These are phyloP conservation scores for Pristionchus entomophagus DNA, from an alignment of 2,888 invertebrate genomes.

Conservation along the genomic window DNA sequence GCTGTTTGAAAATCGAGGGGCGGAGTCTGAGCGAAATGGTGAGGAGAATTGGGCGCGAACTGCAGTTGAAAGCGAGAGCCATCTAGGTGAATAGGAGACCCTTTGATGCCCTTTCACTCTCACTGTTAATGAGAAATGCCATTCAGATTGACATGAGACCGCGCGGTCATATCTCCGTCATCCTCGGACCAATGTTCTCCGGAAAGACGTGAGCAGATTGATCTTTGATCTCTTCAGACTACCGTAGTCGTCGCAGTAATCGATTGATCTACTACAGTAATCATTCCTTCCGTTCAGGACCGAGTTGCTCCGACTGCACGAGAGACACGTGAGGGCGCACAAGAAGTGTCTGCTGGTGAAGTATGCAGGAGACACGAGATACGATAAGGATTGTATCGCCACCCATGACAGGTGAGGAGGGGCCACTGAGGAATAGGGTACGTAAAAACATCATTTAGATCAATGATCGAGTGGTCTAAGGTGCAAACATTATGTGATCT, in stretches of 20 bases:
- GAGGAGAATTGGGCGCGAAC: background rate
- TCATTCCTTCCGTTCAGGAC: slow-evolving; percentile 67
- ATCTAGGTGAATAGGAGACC: too few relatives aligned
- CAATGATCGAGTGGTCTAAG: too few relatives aligned
- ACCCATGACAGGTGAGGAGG: slow-evolving; percentile 46
- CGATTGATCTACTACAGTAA: background rate
- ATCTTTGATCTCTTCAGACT: background rate
- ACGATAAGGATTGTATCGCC: slow-evolving; percentile 47
- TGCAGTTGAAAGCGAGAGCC: background rate
- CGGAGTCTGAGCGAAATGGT: slow-evolving; percentile 8
- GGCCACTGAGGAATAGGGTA: too few relatives aligned
- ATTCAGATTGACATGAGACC: slow-evolving; percentile 6
- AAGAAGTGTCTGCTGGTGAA: slow-evolving; percentile 70
- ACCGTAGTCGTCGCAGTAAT: background rate
- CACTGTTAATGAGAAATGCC: background rate
- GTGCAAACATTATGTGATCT: too few relatives aligned
- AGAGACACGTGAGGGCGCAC: slow-evolving; percentile 70
- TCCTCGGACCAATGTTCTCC: slow-evolving; percentile 68
- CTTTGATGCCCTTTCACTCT: too few relatives aligned
- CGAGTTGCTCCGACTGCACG: slow-evolving; percentile 71
- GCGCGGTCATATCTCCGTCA: slow-evolving; percentile 58
- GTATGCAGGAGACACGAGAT: slow-evolving; percentile 71
- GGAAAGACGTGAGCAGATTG: slow-evolving; percentile 62
- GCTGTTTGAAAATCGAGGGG: background rate
- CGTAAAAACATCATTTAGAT: too few relatives aligned